Evolutionary conservation across 2,888 invertebrate species (phyloP).

Genomic region (Drosophila aldrichi): DNA sequence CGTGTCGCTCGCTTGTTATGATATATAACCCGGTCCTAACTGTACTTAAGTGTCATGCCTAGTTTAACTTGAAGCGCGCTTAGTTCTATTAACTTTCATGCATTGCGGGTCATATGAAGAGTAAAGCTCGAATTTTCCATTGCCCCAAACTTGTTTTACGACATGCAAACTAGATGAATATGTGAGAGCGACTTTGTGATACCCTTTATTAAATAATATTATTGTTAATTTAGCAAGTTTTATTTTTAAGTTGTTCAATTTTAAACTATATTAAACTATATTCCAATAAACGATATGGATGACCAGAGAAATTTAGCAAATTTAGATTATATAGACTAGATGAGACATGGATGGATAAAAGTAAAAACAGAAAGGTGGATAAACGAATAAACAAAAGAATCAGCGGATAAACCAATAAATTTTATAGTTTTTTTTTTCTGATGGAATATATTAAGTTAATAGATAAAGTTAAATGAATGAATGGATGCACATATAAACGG

Average conservation of each 20-base stretch:
- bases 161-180: constrained; percentile 10
- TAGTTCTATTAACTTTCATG: constrained; percentile 50
- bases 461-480: not conserved
- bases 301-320: not conserved
- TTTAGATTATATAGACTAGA: not conserved
- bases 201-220: not conserved
- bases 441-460: too few relatives aligned
- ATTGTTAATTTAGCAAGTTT: not conserved
- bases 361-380: not conserved
- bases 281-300: not conserved
- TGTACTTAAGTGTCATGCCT: constrained; percentile 46
- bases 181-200: not conserved
- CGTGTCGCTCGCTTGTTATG: constrained; percentile 12
- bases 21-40: constrained; percentile 24
- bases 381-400: not conserved
- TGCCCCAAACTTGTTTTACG: constrained; percentile 40
- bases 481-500: not conserved
- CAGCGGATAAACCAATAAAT: not conserved
- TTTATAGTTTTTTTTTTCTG: too few relatives aligned
- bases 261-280: too few relatives aligned
- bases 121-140: constrained; percentile 28
- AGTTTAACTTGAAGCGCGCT: constrained; percentile 45
- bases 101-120: constrained; percentile 43
- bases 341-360: not conserved
- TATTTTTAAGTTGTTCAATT: too few relatives aligned